phyloP scores from a whole-genome alignment of 1,140 invertebrate genomes.

The Drosophila bocqueti region DNA sequence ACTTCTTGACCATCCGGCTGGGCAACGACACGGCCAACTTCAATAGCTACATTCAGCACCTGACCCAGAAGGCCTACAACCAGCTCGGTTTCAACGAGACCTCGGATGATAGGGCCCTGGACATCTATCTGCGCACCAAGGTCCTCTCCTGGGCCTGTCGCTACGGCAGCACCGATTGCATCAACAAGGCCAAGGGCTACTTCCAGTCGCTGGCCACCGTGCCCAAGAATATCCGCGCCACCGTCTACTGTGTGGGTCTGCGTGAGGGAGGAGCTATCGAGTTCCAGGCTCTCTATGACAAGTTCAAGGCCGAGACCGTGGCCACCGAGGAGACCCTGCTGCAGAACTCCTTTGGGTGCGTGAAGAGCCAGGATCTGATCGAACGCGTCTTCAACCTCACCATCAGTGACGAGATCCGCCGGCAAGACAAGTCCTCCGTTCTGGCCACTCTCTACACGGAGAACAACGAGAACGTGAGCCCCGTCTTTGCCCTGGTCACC shows the following conservation, averaged over 20 bases:
- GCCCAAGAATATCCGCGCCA: slow-evolving; percentile 86
- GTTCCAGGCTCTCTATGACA: slow-evolving; percentile 86
- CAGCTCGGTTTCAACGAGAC: slow-evolving; percentile 70
- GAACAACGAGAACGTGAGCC: slow-evolving; percentile 84
- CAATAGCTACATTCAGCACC: slow-evolving; percentile 56
- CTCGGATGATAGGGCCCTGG: slow-evolving; percentile 55
- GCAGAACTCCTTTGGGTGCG: slow-evolving; percentile 87
- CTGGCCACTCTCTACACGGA: slow-evolving; percentile 84
- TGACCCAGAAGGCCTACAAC: slow-evolving; percentile 66
- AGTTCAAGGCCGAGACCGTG: slow-evolving; percentile 85
- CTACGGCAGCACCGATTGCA: slow-evolving; percentile 85
- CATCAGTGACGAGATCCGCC: slow-evolving; percentile 80
- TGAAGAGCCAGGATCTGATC: slow-evolving; percentile 84
- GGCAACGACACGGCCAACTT: slow-evolving; percentile 67
- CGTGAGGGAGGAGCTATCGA: slow-evolving; percentile 85
- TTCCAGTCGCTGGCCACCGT: slow-evolving; percentile 75
- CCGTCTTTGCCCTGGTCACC: slow-evolving; percentile 86
- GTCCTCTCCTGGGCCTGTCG: slow-evolving; percentile 86
- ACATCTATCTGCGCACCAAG: slow-evolving; percentile 83
- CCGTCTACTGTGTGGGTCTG: slow-evolving; percentile 87
- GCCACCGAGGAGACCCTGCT: slow-evolving; percentile 87
- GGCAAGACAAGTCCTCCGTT: slow-evolving; percentile 83
- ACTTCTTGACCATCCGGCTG: slow-evolving; percentile 66
- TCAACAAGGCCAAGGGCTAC: slow-evolving; percentile 66
- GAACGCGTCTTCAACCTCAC: slow-evolving; percentile 70